Evolutionary conservation across 1,140 invertebrate genomes (phyloP).

Genomic region (Steinernema khuongi): DNA sequence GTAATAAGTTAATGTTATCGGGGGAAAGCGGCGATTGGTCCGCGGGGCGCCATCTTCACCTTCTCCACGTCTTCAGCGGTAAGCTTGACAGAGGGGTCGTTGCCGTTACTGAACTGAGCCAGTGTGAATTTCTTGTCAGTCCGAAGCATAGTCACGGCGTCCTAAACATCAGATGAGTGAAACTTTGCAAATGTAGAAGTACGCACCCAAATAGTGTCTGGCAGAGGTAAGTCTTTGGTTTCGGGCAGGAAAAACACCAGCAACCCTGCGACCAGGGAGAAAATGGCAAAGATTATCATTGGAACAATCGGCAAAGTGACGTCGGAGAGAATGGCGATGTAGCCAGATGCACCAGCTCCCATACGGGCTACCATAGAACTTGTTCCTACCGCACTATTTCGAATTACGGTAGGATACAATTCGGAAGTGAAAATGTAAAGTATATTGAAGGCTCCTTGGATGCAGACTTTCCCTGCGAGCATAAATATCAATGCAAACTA

Average conservation of each 20-base stretch:
- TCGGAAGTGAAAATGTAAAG: conserved; percentile 58
- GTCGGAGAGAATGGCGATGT: conserved; percentile 43
- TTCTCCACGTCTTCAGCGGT: not conserved
- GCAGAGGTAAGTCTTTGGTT: conserved; percentile 35
- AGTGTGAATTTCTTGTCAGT: not conserved
- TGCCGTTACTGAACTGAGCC: not conserved
- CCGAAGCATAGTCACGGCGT: not conserved
- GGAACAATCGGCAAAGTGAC: conserved; percentile 41
- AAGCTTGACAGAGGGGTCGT: not conserved
- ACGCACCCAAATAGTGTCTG: conserved; percentile 39
- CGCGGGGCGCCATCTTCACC: not conserved
- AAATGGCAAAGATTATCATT: conserved; percentile 40
- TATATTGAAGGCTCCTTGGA: conserved; percentile 58
- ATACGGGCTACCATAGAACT: conserved; percentile 43
- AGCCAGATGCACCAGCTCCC: conserved; percentile 42
- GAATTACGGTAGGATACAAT: conserved; percentile 55
- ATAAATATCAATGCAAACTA: conserved; percentile 53
- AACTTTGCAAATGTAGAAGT: not conserved
- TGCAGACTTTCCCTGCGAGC: conserved; percentile 54
- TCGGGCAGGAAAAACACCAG: conserved; percentile 37
- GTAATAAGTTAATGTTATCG: not conserved
- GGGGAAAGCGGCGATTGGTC: not conserved
- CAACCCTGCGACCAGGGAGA: conserved; percentile 31
- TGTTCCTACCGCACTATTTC: conserved; percentile 43
- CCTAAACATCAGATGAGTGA: not conserved